Evolutionary conservation across 2,888 invertebrate genomes (phyloP), one percentile per base, ranked within the genome.

Genomic region (Pseudococcus jackbeardsleyi): DNA sequence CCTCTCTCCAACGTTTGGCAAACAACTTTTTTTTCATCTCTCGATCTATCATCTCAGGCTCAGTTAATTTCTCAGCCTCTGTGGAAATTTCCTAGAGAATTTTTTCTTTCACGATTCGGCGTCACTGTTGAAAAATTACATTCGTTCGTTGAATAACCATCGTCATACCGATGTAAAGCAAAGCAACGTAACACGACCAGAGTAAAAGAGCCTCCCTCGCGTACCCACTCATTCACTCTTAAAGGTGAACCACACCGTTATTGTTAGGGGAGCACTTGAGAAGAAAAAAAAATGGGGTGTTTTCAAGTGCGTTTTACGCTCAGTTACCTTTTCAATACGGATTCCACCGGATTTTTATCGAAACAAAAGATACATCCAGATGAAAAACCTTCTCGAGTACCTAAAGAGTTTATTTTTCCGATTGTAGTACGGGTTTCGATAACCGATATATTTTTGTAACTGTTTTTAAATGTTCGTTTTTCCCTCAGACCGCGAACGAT

Each of bases 331-430:
- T 72, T 72, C 72, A 17, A 72, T 72, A 72, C 33, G 72, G 33
- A 33, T 72, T 39, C 33, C 26, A 33, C 72, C 33, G 72, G 33
- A 33, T 72, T 72, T 72, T 72, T 72, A 72, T 72, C 72, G 72
- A 72, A 72, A 72, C 72, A 72, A 72, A 72, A 33, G 72, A 72
- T 72, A 72, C 72, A 72, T 72, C 33, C 72, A 72, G 33, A 72
- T 72, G 72, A 72, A 72, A 72, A 72, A 72, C 15, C 72, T 72
- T 64, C 72, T 26, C 72, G 72, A 72, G 72, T 72, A 33, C 72
- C 72, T 33, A 72, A 72, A 72, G 72, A 72, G 72, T 72, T 72
- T 72, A 72, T 72, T 72, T 72, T 72, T 72, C 72, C 72, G 72
- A 72, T 72, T 72, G 72, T 72, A 72, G 33, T 17, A 72, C 33